phyloP scores from a whole-genome alignment of 1,140 invertebrate species.

The Diabrotica virgifera region DNA sequence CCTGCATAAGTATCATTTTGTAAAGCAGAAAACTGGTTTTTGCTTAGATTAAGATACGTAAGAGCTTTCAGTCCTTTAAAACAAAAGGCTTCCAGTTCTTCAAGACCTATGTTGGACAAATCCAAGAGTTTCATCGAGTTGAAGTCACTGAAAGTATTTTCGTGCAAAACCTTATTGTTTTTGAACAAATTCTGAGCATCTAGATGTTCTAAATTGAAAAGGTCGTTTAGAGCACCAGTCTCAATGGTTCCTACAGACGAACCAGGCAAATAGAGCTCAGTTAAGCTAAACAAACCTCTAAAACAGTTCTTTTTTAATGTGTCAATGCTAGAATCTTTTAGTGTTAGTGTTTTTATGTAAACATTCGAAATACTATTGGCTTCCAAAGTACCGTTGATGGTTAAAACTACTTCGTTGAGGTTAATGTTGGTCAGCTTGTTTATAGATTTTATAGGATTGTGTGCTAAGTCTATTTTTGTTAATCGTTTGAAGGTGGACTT shows the following conservation, averaged over 20 bases:
- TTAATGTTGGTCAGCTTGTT: not conserved
- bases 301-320: not conserved
- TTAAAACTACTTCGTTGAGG: not conserved
- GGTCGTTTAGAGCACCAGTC: slow-evolving; percentile 4
- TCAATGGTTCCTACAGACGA: not conserved
- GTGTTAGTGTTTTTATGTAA: not conserved
- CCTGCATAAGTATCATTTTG: not conserved
- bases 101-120: not conserved
- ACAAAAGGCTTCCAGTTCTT: not conserved
- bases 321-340: slow-evolving; percentile 5
- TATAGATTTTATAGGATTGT: not conserved
- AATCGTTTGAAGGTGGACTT: not conserved
- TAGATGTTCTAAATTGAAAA: slow-evolving; percentile 5
- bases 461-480: not conserved
- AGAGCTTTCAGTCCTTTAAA: not conserved
- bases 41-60: not conserved
- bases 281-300: not conserved
- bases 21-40: not conserved
- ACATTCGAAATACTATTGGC: not conserved
- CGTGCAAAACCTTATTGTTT: not conserved
- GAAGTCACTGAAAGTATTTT: slow-evolving; percentile 1
- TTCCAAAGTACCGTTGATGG: not conserved
- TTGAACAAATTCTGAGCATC: slow-evolving; percentile 1
- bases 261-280: slow-evolving; percentile 4
- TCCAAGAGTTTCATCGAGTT: not conserved